Conservation (phyloP, 2,797 vertebrate genomes). For the Psittacula echo region DNA sequence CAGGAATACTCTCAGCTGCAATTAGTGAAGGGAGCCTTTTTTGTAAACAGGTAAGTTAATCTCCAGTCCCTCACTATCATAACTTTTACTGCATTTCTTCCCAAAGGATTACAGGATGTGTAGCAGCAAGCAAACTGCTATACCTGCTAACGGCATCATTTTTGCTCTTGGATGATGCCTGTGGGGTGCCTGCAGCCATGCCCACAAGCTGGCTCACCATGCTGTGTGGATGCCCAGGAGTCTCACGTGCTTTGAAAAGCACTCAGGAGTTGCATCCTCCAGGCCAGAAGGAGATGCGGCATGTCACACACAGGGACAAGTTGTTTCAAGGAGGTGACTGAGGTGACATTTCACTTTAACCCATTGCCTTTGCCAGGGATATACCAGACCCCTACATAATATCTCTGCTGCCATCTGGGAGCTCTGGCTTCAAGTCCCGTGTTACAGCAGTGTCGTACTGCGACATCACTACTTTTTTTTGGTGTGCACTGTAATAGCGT, state of each 20-base stretch:
- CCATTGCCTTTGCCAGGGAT: background rate
- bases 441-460: background rate
- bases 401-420: background rate
- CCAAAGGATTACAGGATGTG: background rate
- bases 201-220: background rate
- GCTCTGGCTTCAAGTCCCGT: background rate
- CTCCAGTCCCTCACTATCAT: background rate
- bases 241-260: background rate
- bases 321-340: background rate
- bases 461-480: background rate
- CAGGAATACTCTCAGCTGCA: background rate
- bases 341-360: background rate
- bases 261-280: background rate
- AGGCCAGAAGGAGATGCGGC: background rate
- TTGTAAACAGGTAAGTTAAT: background rate
- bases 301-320: background rate
- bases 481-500: background rate
- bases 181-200: background rate
- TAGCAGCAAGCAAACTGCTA: background rate
- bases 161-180: background rate
- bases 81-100: background rate
- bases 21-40: background rate
- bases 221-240: background rate
- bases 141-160: background rate
- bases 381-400: background rate